Percentiles rank a stretch among this genome's conserved stretches.
phyloP scores from a whole-genome alignment of 2,113 vertebrate genomes.

The Dicentrarchus labrax region DNA sequence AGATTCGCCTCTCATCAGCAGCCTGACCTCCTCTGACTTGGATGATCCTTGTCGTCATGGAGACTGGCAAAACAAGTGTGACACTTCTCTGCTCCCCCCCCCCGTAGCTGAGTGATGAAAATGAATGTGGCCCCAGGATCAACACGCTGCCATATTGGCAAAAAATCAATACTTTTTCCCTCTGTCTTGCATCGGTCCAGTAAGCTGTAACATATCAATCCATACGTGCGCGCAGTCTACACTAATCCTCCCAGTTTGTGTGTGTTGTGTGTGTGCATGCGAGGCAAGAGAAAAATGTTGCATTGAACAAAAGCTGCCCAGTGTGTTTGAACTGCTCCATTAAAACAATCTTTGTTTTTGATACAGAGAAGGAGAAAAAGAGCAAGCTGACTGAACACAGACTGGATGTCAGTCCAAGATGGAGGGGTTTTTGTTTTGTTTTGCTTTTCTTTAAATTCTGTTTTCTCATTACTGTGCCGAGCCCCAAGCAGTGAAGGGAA shows the following conservation, averaged over 20 bases:
- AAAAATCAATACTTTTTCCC: slow-evolving; percentile 77
- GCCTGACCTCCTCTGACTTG: slow-evolving; percentile 72
- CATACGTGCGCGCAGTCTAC: slow-evolving; percentile 58
- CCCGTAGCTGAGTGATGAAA: slow-evolving; percentile 70
- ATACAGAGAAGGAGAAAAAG: slow-evolving; percentile 72
- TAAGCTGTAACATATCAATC: slow-evolving; percentile 83
- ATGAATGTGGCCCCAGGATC: slow-evolving; percentile 78
- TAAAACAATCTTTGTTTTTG: slow-evolving; percentile 83
- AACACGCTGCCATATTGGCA: slow-evolving; percentile 78
- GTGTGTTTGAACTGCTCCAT: slow-evolving; percentile 79
- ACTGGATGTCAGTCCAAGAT: slow-evolving; percentile 77
- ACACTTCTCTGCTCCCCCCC: slow-evolving; percentile 44
- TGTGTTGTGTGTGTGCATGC: slow-evolving; percentile 20
- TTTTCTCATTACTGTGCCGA: slow-evolving; percentile 78
- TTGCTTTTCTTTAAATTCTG: slow-evolving; percentile 78
- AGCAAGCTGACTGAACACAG: slow-evolving; percentile 76
- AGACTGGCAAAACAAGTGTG: slow-evolving; percentile 78
- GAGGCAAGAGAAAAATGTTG: slow-evolving; percentile 63
- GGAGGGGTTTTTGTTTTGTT: slow-evolving; percentile 74
- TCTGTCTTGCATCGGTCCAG: slow-evolving; percentile 73
- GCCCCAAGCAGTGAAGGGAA: slow-evolving; percentile 72
- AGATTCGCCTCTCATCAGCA: slow-evolving; percentile 65
- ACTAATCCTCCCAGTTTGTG: slow-evolving; percentile 66
- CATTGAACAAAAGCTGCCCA: slow-evolving; percentile 77
- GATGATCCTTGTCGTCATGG: slow-evolving; percentile 76